Evolutionary conservation across 2,113 vertebrate genomes (phyloP).

Genomic region (rabbit (Oryctolagus cuniculus)): DNA sequence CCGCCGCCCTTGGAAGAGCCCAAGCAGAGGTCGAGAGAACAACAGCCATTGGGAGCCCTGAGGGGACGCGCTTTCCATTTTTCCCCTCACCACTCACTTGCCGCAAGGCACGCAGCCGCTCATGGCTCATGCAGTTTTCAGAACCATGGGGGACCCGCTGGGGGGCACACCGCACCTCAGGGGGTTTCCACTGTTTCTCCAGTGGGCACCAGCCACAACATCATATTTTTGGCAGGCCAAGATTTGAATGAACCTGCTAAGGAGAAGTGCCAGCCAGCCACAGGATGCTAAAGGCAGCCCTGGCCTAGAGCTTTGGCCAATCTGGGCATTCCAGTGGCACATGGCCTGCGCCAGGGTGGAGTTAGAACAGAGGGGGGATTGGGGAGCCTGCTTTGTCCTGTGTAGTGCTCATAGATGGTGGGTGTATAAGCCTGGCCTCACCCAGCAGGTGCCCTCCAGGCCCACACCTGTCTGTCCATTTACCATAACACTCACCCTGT

Average conservation of each 20-base stretch:
- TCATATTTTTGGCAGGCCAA: background rate
- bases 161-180: background rate
- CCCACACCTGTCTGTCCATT: background rate
- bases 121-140: background rate
- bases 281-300: background rate
- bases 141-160: background rate
- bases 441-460: background rate
- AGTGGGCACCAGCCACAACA: background rate
- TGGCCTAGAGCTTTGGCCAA: background rate
- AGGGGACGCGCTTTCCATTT: background rate
- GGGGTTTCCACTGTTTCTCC: background rate
- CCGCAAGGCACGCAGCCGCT: background rate
- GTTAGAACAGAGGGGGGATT: background rate
- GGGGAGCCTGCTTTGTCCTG: background rate
- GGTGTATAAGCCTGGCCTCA: background rate
- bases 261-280: background rate
- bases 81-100: background rate
- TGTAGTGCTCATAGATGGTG: background rate
- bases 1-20: too few species aligned
- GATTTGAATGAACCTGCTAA: background rate
- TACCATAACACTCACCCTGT: background rate
- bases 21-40: background rate
- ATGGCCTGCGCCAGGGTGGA: background rate
- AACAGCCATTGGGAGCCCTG: background rate
- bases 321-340: background rate